Conservation (phyloP, 2,797 vertebrate genomes). For the Glossophaga mutica region DNA sequence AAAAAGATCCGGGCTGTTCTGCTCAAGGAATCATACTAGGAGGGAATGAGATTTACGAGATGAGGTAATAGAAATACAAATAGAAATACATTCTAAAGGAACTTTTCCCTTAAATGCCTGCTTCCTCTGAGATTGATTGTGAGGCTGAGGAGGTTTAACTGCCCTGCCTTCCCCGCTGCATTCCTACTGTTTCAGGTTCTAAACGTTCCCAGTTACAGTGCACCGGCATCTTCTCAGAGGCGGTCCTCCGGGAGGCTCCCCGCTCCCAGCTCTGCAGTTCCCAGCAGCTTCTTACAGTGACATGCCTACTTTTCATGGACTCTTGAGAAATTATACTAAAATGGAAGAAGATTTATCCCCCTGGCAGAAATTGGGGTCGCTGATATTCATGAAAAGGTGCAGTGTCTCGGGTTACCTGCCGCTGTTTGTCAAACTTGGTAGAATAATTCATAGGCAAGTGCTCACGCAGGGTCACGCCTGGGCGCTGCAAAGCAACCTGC, state of each 20-base stretch:
- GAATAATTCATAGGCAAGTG: neutral
- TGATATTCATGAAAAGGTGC: neutral
- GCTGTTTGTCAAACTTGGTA: slow-evolving; percentile 9
- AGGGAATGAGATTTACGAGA: slow-evolving; percentile 57
- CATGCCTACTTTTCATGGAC: neutral
- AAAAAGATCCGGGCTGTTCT: neutral
- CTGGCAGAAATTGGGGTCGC: slow-evolving; percentile 43
- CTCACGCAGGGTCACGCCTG: neutral
- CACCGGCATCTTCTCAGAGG: neutral
- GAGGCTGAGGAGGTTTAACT: neutral
- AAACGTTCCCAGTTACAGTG: neutral
- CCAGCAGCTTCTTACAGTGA: neutral
- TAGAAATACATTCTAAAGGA: slow-evolving; percentile 46
- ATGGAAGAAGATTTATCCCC: slow-evolving; percentile 43
- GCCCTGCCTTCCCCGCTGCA: neutral
- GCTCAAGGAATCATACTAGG: neutral
- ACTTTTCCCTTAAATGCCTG: slow-evolving; percentile 27
- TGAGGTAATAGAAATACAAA: slow-evolving; percentile 62
- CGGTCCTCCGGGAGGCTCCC: neutral
- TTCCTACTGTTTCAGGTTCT: slow-evolving; percentile 1
- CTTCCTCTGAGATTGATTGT: slow-evolving; percentile 59
- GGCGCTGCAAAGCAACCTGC: neutral
- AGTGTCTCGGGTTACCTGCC: neutral
- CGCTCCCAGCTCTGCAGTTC: neutral
- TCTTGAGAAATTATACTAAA: slow-evolving; percentile 23